phyloP scores from a whole-genome alignment of 2,888 invertebrate species.

The Eupithecia centaureata region DNA sequence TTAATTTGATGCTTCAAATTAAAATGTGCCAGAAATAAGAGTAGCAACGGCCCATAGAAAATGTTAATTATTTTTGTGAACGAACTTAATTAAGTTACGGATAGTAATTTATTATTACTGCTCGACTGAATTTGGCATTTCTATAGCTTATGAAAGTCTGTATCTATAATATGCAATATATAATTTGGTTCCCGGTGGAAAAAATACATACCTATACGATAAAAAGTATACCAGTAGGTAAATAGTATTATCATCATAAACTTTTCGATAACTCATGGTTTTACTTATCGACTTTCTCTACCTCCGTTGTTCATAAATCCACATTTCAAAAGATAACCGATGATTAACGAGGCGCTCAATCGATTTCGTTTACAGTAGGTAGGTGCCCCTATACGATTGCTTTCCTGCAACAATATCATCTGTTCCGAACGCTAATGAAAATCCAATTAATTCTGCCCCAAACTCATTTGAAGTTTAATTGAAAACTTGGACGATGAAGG shows the following conservation, averaged over 20 bases:
- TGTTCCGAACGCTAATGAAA: slow-evolving; percentile 82
- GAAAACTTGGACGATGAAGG: slow-evolving; percentile 75
- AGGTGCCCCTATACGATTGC: slow-evolving; percentile 51
- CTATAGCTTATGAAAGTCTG: not conserved
- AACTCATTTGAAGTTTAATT: slow-evolving; percentile 84
- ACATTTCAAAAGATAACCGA: slow-evolving; percentile 1
- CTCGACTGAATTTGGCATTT: not conserved
- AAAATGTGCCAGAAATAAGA: slow-evolving; percentile 36
- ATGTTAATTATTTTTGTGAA: slow-evolving; percentile 66
- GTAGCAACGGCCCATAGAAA: slow-evolving; percentile 28
- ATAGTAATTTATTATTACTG: slow-evolving; percentile 8
- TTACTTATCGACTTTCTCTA: not conserved
- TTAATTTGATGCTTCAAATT: slow-evolving; percentile 47
- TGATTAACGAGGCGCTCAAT: slow-evolving; percentile 16
- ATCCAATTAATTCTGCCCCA: slow-evolving; percentile 81
- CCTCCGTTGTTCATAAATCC: not conserved
- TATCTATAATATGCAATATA: too few relatives aligned
- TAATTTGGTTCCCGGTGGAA: too few relatives aligned
- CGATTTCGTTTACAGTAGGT: slow-evolving; percentile 43
- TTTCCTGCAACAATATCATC: slow-evolving; percentile 80
- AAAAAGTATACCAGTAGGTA: too few relatives aligned
- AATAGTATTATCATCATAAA: too few relatives aligned
- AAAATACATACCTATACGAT: too few relatives aligned
- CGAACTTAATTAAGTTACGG: slow-evolving; percentile 35
- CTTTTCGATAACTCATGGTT: not conserved